Base-by-base conservation (phyloP, 2,797 vertebrate species). In the Melanogrammus aeglefinus region DNA sequence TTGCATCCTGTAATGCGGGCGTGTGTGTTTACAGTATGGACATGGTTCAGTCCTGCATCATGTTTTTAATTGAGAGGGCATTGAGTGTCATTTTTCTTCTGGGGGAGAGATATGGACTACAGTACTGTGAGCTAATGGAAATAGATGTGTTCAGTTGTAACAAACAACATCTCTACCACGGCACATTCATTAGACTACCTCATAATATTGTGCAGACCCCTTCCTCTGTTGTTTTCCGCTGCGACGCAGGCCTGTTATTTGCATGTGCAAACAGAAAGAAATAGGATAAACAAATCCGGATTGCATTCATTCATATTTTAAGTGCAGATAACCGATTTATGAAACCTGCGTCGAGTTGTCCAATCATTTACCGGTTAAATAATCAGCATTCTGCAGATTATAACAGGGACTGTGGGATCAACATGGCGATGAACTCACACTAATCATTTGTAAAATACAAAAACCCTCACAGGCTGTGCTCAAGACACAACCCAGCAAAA, bases 401-500 rank as follows among this genome's bases (percentile, higher is more conserved):
- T 12, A 8, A 47, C 44, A 21, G 38, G 35, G 4, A 51, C 51
- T 63, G 21, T n/a, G n/a, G 27, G n/a, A 24, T 66, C 21, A 66
- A 66, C n/a, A 66, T n/a, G 51, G 2, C 51, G 51, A 3, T 63
- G 21, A 51, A 51, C 47, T 63, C 63, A 10, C 63, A n/a, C 21
- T 8, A 6, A 21, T 51, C 4, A 51, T 51, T 51, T n/a, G 18
- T 21, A 63, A 6, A n/a, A n/a, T 63, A 63, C 21, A 63, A 63
- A 51, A n/a, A 8, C 51, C 51, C 51, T 1, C 63, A 66, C 7
- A 35, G 35, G 63, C 6, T n/a, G 7, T 63, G n/a, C 51, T n/a
- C 51, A 63, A 8, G 21, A 24, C 51, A n/a, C 51, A 63, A 27
- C 9, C 24, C 63, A 66, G 76, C 70, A 88, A 81, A 84, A 79